A percentile compares a stretch with the other conserved stretches of the same genome.
Conservation (phyloP, 2,113 vertebrate species). For the Zingel zingel region DNA sequence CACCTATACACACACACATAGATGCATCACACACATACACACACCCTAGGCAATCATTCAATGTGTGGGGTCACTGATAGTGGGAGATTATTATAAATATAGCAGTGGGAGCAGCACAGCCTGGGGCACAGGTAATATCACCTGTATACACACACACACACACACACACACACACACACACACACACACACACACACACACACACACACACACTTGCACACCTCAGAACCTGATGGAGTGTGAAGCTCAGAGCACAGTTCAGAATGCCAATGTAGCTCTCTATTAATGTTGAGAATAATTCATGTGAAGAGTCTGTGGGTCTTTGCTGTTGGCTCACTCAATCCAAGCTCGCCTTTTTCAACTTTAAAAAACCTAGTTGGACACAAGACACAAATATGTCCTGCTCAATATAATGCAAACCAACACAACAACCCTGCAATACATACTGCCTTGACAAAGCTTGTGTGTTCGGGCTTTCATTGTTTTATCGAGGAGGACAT, state of each 20-base stretch:
- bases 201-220: constrained; percentile 23
- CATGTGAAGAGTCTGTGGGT: constrained; percentile 61
- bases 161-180: constrained; percentile 9
- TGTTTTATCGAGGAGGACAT: neutral
- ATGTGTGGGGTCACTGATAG: constrained; percentile 37
- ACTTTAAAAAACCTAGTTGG: constrained; percentile 12
- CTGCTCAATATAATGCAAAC: neutral
- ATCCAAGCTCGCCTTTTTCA: constrained; percentile 15
- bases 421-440: neutral
- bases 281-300: constrained; percentile 70
- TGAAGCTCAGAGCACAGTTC: constrained; percentile 58
- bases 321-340: constrained; percentile 51
- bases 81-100: constrained; percentile 52
- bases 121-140: constrained; percentile 55
- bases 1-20: neutral
- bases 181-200: constrained; percentile 8
- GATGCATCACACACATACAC: neutral
- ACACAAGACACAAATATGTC: constrained; percentile 18
- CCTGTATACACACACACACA: constrained; percentile 29
- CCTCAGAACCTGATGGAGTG: constrained; percentile 56
- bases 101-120: constrained; percentile 37
- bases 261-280: constrained; percentile 66
- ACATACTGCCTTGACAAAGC: neutral
- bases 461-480: too few species aligned
- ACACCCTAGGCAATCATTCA: constrained; percentile 26